Percentiles rank a stretch among this genome's conserved stretches.
These are phyloP conservation scores for Chloroclystis v-ata DNA, from an alignment of 2,888 invertebrate genomes.

Conservation along the genomic window DNA sequence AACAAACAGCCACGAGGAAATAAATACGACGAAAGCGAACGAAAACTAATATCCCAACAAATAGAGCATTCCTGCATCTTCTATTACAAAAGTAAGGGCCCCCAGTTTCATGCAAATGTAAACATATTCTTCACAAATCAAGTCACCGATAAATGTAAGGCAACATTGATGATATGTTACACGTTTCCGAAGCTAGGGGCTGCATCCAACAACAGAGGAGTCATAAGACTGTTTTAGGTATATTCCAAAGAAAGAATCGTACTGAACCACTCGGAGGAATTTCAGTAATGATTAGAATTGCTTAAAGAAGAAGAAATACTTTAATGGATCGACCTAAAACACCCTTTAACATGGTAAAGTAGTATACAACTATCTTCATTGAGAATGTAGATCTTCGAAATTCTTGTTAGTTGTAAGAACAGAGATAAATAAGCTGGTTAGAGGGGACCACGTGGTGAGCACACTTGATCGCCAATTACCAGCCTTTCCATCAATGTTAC, in stretches of 20 bases:
- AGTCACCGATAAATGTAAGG: neutral
- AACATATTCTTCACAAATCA: neutral
- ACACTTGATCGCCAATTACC: constrained; percentile 4
- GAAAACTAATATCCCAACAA: neutral
- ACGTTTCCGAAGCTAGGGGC: neutral
- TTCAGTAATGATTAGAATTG: neutral
- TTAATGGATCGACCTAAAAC: neutral
- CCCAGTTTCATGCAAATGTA: neutral
- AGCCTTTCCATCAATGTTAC: constrained; percentile 1
- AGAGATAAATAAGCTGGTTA: neutral
- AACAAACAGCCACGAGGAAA: neutral
- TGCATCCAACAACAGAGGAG: neutral
- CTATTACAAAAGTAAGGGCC: constrained; percentile 9
- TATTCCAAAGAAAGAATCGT: neutral
- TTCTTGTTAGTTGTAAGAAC: neutral
- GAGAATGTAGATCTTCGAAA: no score
- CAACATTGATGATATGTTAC: neutral
- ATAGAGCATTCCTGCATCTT: constrained; percentile 23
- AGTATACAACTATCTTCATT: no score
- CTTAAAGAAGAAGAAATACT: neutral
- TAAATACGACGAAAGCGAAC: neutral
- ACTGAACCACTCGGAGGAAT: neutral
- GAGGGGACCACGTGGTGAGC: neutral
- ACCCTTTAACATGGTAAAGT: neutral
- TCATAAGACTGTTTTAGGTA: constrained; percentile 2